Conservation (phyloP, 1,140 invertebrate species). For the Cherax destructor region DNA sequence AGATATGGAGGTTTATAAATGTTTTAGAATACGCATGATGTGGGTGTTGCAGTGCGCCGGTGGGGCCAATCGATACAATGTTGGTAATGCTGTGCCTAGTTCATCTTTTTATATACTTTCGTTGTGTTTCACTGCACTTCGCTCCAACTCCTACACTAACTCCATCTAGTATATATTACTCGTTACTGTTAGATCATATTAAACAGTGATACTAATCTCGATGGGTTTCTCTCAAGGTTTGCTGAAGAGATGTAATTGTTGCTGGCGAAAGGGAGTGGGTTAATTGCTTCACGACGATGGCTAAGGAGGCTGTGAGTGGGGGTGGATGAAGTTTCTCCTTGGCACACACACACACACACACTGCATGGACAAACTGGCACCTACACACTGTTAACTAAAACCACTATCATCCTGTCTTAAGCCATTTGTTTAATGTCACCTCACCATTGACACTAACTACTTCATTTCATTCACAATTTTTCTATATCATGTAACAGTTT, state of each 20-base stretch:
- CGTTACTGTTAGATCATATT: not conserved
- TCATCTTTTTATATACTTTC: not conserved
- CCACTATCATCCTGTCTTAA: not conserved
- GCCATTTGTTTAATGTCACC: no score
- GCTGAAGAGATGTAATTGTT: no score
- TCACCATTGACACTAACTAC: no score
- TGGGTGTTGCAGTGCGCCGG: not conserved
- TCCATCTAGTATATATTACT: not conserved
- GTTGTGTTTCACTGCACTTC: not conserved
- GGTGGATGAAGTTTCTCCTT: slow-evolving; percentile 19
- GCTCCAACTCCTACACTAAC: not conserved
- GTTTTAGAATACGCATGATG: slow-evolving; percentile 19
- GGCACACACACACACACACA: no score
- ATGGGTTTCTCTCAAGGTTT: no score
- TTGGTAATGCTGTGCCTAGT: slow-evolving; percentile 12
- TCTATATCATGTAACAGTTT: no score
- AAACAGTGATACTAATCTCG: not conserved
- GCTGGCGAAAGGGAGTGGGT: no score
- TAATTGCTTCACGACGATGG: not conserved
- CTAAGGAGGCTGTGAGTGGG: not conserved
- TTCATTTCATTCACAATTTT: no score
- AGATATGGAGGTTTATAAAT: not conserved
- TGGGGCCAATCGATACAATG: slow-evolving; percentile 32
- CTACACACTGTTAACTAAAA: not conserved
- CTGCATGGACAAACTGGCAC: slow-evolving; percentile 12